phyloP scores from a whole-genome alignment of 2,888 invertebrate genomes.

The Torymus aiolomorphi region DNA sequence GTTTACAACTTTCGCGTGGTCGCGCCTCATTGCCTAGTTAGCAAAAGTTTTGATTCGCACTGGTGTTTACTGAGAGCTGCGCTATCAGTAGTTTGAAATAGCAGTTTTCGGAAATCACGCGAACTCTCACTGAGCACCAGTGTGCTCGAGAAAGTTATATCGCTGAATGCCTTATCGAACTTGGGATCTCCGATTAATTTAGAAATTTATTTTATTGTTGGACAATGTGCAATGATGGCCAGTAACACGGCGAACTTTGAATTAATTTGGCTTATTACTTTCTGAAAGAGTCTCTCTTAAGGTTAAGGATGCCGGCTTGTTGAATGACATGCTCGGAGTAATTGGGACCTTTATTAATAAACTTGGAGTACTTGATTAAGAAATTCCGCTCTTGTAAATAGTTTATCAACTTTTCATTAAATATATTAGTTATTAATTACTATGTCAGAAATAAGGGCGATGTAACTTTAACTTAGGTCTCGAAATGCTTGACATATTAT shows the following conservation, averaged over 20 bases:
- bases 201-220: slow-evolving; percentile 9
- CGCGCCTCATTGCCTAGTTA: background rate
- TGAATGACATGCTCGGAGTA: no score
- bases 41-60: slow-evolving; percentile 21
- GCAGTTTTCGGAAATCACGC: slow-evolving; percentile 33
- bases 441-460: no score
- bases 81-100: slow-evolving; percentile 35
- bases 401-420: no score
- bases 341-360: no score
- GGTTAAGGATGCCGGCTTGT: no score
- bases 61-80: background rate
- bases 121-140: background rate
- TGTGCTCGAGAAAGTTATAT: slow-evolving; percentile 13
- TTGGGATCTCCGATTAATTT: slow-evolving; percentile 12
- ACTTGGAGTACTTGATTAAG: no score
- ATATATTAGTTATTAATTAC: no score
- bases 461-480: no score
- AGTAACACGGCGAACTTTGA: background rate
- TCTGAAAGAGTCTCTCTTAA: no score
- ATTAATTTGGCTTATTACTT: background rate
- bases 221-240: background rate
- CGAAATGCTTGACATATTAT: no score
- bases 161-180: slow-evolving; percentile 13
- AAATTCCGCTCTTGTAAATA: no score
- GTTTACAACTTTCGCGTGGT: background rate